Base-by-base conservation (phyloP, 2,113 vertebrate species). In the Alosa alosa region DNA sequence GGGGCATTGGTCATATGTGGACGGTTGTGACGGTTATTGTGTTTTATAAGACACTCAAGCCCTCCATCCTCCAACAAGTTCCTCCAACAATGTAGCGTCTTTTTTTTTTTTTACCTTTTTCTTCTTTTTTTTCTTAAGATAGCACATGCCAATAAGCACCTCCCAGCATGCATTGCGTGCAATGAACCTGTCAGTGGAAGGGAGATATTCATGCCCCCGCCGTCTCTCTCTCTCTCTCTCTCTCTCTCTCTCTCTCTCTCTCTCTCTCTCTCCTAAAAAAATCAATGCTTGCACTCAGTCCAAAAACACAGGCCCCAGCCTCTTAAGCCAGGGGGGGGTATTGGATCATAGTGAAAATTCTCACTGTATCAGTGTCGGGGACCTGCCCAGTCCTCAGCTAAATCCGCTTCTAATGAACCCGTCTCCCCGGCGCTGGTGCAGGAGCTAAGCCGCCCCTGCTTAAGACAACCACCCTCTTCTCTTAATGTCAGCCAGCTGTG, bases 391-490 rank as follows among this genome's bases (percentile, higher is more conserved):
- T 78, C 88, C 86, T 88, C 81, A 91, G 91, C 90, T 90, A 92
- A 93, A 94, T 93, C 90, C 90, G 57, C 84, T 82, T 89, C 85
- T 93, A 93, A 94, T 88, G 90, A 94, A 91, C 91, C 85, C 89
- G 88, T 90, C 83, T 31, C 36, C 72, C 72, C 72, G 2, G 31
- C 31, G 31, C 72, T 36, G 31, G 10, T 17, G 4, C 5, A 13
- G 25, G 72, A 39, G 45, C 83, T 83, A 81, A 84, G 88, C 88
- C 86, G 90, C 10, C 31, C 89, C 90, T 91, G 85, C 83, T 45
- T 72, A 52, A 85, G 47, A 86, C 75, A 85, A 39, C 72, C 11
- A 41, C 25, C 72, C 22, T 7, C 64, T 45, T 46, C 81, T 15
- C 68, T 81, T 72, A 88, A 52, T 82, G 78, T 50, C 44, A 82